A percentile compares a stretch with the other conserved stretches of the same genome.
phyloP scores from a whole-genome alignment of 2,113 vertebrate genomes.

The Lycaon pictus region DNA sequence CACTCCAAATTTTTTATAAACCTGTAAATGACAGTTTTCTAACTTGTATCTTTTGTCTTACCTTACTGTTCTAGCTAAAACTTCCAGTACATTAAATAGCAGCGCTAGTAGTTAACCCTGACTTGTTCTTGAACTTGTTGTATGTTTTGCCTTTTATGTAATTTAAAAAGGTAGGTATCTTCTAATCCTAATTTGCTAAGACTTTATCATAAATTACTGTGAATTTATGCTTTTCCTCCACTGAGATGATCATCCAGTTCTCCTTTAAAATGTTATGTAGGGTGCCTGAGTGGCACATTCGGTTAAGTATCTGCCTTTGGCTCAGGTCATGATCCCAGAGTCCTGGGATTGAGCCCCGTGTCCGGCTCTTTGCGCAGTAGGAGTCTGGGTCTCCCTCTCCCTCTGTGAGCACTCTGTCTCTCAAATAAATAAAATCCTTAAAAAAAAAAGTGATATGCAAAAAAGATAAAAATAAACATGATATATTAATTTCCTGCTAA shows the following conservation, averaged over 20 bases:
- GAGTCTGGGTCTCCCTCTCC: too few relatives aligned
- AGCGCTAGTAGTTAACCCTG: neutral
- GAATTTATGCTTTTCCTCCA: constrained; percentile 17
- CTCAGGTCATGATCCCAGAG: too few relatives aligned
- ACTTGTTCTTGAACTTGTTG: neutral
- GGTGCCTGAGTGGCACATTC: too few relatives aligned
- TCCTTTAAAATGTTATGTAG: neutral
- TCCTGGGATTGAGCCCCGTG: too few relatives aligned
- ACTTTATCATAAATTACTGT: neutral
- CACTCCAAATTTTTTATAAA: neutral
- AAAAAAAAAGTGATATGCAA: too few relatives aligned
- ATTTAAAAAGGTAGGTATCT: neutral
- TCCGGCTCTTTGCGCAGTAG: too few relatives aligned
- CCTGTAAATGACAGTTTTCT: neutral
- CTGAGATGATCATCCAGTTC: neutral
- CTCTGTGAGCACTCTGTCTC: too few relatives aligned
- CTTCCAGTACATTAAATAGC: neutral
- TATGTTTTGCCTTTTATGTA: neutral
- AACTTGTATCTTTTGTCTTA: neutral
- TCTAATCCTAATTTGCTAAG: neutral
- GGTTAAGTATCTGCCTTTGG: too few relatives aligned
- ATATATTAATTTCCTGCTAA: neutral
- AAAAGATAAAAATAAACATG: neutral
- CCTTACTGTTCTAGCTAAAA: neutral
- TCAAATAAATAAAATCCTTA: too few relatives aligned